These are phyloP conservation scores for Darevskia mixta DNA, from an alignment of 2,797 vertebrate genomes.

Conservation along the genomic window DNA sequence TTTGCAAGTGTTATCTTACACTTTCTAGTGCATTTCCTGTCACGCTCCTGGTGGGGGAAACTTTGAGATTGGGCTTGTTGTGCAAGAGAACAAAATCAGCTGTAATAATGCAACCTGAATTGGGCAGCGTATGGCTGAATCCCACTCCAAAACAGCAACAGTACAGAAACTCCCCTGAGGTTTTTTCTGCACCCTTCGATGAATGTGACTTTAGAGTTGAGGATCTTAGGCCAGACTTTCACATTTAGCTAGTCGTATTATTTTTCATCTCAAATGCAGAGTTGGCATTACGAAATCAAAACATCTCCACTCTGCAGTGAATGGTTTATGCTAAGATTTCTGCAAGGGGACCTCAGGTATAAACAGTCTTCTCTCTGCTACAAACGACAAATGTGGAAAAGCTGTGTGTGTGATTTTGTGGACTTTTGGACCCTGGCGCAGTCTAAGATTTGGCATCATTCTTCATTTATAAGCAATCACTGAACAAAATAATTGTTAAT, in stretches of 20 bases:
- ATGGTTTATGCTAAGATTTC: background rate
- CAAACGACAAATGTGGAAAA: background rate
- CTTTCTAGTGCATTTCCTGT: too few relatives aligned
- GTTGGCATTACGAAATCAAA: too few relatives aligned
- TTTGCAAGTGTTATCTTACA: too few relatives aligned
- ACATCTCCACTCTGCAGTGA: too few relatives aligned
- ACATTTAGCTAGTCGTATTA: background rate
- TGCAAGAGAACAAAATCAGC: too few relatives aligned
- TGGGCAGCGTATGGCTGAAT: too few relatives aligned
- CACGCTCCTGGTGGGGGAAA: too few relatives aligned
- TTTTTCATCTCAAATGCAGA: background rate
- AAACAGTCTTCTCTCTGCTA: background rate
- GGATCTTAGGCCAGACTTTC: background rate
- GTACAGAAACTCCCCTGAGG: too few relatives aligned
- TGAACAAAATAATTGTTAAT: background rate
- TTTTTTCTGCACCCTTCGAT: background rate
- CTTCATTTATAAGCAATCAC: background rate
- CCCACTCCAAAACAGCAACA: too few relatives aligned
- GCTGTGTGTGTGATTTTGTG: background rate
- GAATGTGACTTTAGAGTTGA: background rate
- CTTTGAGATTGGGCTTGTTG: too few relatives aligned
- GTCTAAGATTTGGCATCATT: background rate
- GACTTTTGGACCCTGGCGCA: background rate
- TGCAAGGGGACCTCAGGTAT: background rate
- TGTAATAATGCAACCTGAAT: too few relatives aligned